A percentile compares a stretch with the other conserved stretches of the same genome.
phyloP scores from a whole-genome alignment of 2,113 vertebrate genomes.

The Calidris pugnax region DNA sequence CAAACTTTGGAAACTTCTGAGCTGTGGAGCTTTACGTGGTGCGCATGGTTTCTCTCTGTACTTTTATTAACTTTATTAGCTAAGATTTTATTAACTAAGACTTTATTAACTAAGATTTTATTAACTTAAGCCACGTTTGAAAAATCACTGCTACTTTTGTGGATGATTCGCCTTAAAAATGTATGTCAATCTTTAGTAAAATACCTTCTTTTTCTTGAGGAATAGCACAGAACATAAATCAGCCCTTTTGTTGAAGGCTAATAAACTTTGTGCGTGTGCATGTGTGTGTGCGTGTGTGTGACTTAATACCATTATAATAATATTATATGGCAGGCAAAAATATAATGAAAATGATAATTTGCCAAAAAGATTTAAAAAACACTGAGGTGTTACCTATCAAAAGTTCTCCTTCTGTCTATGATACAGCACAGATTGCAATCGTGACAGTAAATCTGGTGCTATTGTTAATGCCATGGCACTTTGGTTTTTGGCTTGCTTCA shows the following conservation, averaged over 20 bases:
- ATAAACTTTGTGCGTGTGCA: conserved; percentile 58
- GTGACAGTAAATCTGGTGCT: conserved; percentile 92
- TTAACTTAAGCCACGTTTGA: conserved; percentile 26
- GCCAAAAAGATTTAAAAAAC: conserved; percentile 88
- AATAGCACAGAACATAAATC: conserved; percentile 28
- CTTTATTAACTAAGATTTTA: background rate
- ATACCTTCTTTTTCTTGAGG: conserved; percentile 16
- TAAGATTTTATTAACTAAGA: conserved; percentile 26
- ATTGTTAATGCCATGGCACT: conserved; percentile 90
- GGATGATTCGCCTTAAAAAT: conserved; percentile 16
- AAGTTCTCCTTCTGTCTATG: conserved; percentile 90
- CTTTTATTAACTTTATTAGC: conserved; percentile 1
- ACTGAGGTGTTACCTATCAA: conserved; percentile 89
- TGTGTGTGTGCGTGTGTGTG: background rate
- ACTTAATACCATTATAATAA: conserved; percentile 79
- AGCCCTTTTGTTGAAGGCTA: conserved; percentile 68
- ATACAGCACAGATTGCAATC: conserved; percentile 91
- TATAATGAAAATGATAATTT: conserved; percentile 90
- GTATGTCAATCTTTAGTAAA: conserved; percentile 30
- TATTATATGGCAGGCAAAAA: conserved; percentile 88
- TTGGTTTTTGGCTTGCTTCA: conserved; percentile 88
- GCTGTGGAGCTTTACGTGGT: background rate
- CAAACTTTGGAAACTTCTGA: conserved; percentile 63
- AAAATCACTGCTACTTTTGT: conserved; percentile 20
- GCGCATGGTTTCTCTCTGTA: background rate